These are phyloP conservation scores for Atta colombica DNA, from an alignment of 1,140 invertebrate genomes.

Conservation along the genomic window DNA sequence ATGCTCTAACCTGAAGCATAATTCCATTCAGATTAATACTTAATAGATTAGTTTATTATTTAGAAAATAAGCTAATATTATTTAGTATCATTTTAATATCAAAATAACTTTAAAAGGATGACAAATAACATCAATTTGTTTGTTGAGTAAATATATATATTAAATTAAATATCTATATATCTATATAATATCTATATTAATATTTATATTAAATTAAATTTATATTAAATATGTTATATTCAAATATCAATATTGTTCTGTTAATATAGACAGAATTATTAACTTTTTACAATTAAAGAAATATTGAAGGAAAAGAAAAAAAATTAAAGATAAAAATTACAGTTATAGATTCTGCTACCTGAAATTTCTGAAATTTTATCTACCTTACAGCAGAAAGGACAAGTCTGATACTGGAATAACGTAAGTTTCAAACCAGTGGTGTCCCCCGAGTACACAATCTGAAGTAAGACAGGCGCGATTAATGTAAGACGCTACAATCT, in stretches of 20 bases:
- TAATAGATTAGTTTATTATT: neutral
- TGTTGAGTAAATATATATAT: neutral
- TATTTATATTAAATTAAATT: neutral
- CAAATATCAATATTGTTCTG: too few relatives aligned
- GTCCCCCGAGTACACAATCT: slow-evolving; percentile 90
- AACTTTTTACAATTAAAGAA: neutral
- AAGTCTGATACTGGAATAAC: slow-evolving; percentile 98
- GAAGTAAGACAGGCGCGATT: slow-evolving; percentile 74
- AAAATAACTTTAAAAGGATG: too few relatives aligned
- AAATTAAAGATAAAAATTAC: neutral
- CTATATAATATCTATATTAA: too few relatives aligned
- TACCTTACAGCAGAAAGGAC: slow-evolving; percentile 99
- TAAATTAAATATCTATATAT: neutral
- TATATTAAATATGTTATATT: too few relatives aligned
- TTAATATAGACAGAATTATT: neutral
- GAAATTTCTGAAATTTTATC: slow-evolving; percentile 17
- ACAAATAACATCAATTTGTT: too few relatives aligned
- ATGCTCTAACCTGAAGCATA: slow-evolving; percentile 90
- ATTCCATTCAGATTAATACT: slow-evolving; percentile 8
- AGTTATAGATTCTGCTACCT: neutral
- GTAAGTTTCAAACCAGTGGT: slow-evolving; percentile 93
- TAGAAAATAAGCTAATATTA: too few relatives aligned
- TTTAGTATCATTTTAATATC: too few relatives aligned
- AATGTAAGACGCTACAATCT: neutral
- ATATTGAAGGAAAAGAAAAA: neutral